phyloP scores from a whole-genome alignment of 1,140 invertebrate genomes.

The Cydia splendana region DNA sequence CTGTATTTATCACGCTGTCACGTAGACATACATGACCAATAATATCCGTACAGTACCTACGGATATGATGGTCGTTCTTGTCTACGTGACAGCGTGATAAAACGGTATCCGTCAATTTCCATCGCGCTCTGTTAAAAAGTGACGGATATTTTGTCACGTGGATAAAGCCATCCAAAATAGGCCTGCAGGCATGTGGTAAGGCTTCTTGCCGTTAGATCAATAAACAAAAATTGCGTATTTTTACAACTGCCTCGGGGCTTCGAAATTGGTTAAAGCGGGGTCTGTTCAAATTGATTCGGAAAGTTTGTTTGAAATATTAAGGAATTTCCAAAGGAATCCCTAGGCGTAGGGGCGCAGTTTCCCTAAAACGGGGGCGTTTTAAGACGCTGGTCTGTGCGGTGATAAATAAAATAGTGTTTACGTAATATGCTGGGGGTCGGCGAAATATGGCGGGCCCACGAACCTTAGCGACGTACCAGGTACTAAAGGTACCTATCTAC shows the following conservation, averaged over 20 bases:
- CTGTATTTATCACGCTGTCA: too few relatives aligned
- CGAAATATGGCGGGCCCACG: not conserved
- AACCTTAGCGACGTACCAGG: not conserved
- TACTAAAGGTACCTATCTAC: not conserved
- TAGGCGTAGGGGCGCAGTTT: slow-evolving; percentile 5
- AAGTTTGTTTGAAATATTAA: slow-evolving; percentile 25
- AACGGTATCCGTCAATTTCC: too few relatives aligned
- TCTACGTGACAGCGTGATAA: too few relatives aligned
- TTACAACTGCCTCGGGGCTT: not conserved
- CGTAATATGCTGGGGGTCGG: not conserved
- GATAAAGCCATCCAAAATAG: too few relatives aligned
- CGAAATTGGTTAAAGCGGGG: slow-evolving; percentile 10
- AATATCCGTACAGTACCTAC: too few relatives aligned
- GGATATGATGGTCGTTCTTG: too few relatives aligned
- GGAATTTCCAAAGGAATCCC: slow-evolving; percentile 10
- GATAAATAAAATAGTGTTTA: slow-evolving; percentile 8
- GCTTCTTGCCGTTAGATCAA: not conserved
- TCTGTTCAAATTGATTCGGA: slow-evolving; percentile 23
- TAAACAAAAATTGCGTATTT: slow-evolving; percentile 2
- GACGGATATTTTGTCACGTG: too few relatives aligned
- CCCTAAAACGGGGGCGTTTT: not conserved
- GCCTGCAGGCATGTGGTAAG: not conserved
- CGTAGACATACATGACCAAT: too few relatives aligned
- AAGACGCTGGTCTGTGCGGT: not conserved
- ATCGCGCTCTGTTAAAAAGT: too few relatives aligned